Evolutionary conservation across 1,140 invertebrate genomes (phyloP).

Genomic region (Sitodiplosis mosellana): DNA sequence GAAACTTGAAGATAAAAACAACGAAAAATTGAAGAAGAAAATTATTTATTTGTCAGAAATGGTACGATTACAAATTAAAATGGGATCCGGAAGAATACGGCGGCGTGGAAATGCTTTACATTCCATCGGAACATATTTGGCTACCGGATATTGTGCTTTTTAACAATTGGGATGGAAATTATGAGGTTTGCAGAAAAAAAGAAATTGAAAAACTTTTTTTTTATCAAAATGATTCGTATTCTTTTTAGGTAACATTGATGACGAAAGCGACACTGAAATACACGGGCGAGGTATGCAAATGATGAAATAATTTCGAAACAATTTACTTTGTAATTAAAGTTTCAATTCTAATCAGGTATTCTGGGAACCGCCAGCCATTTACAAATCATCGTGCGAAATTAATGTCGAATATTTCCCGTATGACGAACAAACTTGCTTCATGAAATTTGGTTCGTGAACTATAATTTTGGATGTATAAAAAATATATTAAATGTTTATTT

Average conservation of each 20-base stretch:
- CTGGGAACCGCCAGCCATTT: constrained; percentile 99
- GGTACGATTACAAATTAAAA: constrained; percentile 80
- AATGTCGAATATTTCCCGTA: constrained; percentile 93
- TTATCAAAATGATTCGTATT: neutral
- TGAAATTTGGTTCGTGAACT: constrained; percentile 79
- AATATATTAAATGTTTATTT: too few relatives aligned
- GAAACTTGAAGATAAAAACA: constrained; percentile 4
- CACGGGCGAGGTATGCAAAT: constrained; percentile 60
- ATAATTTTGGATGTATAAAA: too few relatives aligned
- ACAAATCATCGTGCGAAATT: constrained; percentile 93
- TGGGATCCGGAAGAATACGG: constrained; percentile 91
- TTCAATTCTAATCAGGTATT: too few relatives aligned
- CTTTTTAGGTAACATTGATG: constrained; percentile 68
- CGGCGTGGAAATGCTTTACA: constrained; percentile 79
- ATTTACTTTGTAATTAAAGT: too few relatives aligned
- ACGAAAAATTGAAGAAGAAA: too few relatives aligned
- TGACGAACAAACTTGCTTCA: constrained; percentile 81
- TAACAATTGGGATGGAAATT: constrained; percentile 90
- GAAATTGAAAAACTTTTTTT: neutral
- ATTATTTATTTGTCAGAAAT: constrained; percentile 53
- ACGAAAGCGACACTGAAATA: constrained; percentile 85
- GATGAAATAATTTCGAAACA: too few relatives aligned
- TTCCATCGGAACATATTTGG: constrained; percentile 86
- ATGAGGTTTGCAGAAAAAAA: constrained; percentile 39
- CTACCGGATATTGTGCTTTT: constrained; percentile 76